A percentile compares a stretch with the other conserved stretches of the same genome.
These are phyloP conservation scores for Myiothlypis chrysogaster DNA, from an alignment of 2,797 vertebrate genomes.

Conservation along the genomic window DNA sequence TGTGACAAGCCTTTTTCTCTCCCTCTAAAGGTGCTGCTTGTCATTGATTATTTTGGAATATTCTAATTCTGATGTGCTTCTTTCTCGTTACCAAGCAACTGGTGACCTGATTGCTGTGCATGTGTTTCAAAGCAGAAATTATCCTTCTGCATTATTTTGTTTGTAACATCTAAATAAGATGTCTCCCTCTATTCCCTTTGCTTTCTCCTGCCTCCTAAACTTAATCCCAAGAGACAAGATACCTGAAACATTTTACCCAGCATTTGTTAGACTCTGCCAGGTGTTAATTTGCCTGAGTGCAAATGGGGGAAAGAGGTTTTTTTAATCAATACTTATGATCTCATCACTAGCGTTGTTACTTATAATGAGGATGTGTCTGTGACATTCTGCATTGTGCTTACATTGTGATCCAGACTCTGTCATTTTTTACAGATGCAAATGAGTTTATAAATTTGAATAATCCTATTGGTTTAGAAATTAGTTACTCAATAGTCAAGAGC, in stretches of 20 bases:
- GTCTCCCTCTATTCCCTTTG: background rate
- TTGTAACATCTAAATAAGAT: background rate
- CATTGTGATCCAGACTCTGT: background rate
- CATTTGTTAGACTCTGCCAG: background rate
- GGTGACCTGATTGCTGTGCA: constrained; percentile 24
- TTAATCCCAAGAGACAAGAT: background rate
- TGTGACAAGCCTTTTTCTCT: constrained; percentile 41
- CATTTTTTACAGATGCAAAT: background rate
- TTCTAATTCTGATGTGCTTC: constrained; percentile 47
- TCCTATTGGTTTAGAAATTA: background rate
- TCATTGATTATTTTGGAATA: constrained; percentile 55
- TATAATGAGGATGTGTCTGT: background rate
- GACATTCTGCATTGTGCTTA: background rate
- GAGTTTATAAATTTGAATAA: background rate
- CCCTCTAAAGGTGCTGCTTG: constrained; percentile 61
- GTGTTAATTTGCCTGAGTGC: background rate
- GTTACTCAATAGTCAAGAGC: background rate
- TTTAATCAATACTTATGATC: background rate
- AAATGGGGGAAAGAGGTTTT: background rate
- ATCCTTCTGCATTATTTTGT: constrained; percentile 7
- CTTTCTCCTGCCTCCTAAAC: background rate
- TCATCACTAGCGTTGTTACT: background rate
- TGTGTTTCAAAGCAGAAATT: constrained; percentile 48
- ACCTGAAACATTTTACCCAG: background rate
- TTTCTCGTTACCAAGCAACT: constrained; percentile 66